Conservation (phyloP, 2,113 vertebrate genomes). For the Macquaria ambigua region DNA sequence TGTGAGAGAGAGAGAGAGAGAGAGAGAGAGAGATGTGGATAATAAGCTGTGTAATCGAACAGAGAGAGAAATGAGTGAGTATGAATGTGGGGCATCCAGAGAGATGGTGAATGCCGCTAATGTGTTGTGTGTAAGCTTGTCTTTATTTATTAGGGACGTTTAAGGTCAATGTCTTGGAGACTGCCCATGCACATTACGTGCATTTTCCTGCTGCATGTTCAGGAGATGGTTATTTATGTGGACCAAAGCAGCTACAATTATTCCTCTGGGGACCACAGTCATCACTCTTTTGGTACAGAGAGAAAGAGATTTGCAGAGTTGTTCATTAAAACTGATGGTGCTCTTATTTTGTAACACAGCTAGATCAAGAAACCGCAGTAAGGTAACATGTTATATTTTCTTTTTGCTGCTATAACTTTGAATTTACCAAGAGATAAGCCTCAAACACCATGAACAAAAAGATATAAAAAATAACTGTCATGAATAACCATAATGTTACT, state of each 20-base stretch:
- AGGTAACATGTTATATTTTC: background rate
- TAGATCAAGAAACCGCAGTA: background rate
- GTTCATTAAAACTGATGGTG: conserved; percentile 13
- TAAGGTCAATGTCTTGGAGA: conserved; percentile 74
- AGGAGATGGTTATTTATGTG: conserved; percentile 71
- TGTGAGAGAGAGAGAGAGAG: background rate
- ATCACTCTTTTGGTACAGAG: conserved; percentile 33
- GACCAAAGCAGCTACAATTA: conserved; percentile 46
- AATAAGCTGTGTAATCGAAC: conserved; percentile 87
- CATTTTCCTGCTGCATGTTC: conserved; percentile 60
- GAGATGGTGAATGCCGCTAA: conserved; percentile 53
- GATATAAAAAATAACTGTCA: background rate
- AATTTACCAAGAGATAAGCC: background rate
- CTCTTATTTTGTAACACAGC: background rate
- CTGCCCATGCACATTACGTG: conserved; percentile 65
- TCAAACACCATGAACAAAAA: background rate
- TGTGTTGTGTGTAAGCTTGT: conserved; percentile 59
- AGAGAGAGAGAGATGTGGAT: conserved; percentile 79
- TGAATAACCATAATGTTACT: background rate
- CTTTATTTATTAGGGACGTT: conserved; percentile 76
- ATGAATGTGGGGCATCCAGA: conserved; percentile 28
- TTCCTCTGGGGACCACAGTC: conserved; percentile 46
- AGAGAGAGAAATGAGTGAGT: background rate
- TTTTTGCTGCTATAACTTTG: too few species aligned
- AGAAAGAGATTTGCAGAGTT: conserved; percentile 26